These are phyloP conservation scores for Pogonocherus hispidulus DNA, from an alignment of 2,888 invertebrate genomes.

Conservation along the genomic window DNA sequence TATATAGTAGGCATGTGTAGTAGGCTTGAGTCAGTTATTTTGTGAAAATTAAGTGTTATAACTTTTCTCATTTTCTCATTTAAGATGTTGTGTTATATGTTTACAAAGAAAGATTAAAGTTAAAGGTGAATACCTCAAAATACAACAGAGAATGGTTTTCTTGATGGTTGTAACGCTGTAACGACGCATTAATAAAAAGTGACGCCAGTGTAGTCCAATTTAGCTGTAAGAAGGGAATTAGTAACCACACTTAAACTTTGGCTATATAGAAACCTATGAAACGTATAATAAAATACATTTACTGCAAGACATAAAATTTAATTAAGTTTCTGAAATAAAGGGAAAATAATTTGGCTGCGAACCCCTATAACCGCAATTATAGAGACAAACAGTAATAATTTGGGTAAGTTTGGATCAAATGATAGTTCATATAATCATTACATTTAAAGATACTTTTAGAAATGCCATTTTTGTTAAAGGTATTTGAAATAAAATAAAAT, in stretches of 20 bases:
- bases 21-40: no score
- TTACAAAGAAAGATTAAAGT: no score
- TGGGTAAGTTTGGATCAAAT: background rate
- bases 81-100: no score
- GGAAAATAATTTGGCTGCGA: constrained; percentile 1
- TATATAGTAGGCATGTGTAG: no score
- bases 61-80: no score
- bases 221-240: constrained; percentile 19
- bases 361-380: constrained; percentile 1
- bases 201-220: constrained; percentile 23
- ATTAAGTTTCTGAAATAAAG: constrained; percentile 22
- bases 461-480: no score
- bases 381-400: background rate
- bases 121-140: background rate
- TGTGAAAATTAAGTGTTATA: no score
- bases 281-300: constrained; percentile 27
- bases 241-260: constrained; percentile 23
- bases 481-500: no score
- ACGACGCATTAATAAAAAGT: constrained; percentile 17
- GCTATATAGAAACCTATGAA: constrained; percentile 18
- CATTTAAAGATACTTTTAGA: no score
- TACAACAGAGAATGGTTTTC: constrained; percentile 3
- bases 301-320: constrained; percentile 25
- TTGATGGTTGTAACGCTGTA: background rate
- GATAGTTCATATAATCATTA: background rate